Evolutionary conservation across 1,140 invertebrate species (phyloP), one percentile per base, ranked within the genome.

Genomic region (Mercenaria mercenaria): DNA sequence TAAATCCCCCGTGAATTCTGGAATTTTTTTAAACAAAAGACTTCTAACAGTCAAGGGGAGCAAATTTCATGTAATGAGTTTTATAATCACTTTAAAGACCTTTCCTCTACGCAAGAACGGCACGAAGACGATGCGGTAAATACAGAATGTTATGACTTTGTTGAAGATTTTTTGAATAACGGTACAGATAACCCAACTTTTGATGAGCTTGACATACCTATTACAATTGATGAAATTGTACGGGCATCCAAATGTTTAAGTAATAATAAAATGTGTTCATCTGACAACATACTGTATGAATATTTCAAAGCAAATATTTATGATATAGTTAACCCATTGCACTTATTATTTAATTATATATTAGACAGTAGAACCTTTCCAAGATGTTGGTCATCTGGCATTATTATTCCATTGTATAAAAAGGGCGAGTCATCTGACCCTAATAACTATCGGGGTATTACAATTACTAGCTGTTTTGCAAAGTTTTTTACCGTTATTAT

Each of bases 351-450:
- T 52, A 79, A 79, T 32, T n/a, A 59, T 61, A 81, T 59, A 18
- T 59, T 81, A 10, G 41, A 61, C 15, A 59, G 34, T 56, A 37
- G 13, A 26, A 11, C 13, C 11, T 81, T 81, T 34, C 79, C 52
- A 81, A 23, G 29, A 29, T 47, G 26, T n/a, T 61, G 79, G 79
- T 81, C 79, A 20, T 15, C 47, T 8, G 37, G 79, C 29, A 37
- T 81, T 39, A 81, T 81, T 61, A 39, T 81, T 26, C 79, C 79
- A 1, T 59, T 59, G 32, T 29, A 81, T 61, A 34, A 81, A 61
- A 81, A 59, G 37, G 52, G 47, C 20, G 37, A 81, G 13, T 15
- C 29, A 23, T 15, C 47, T 23, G 79, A 81, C 52, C 79, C 79
- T 8, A 59, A 59, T 32, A 81, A 61, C 34, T 29, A 59, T 81